These are phyloP conservation scores for Anthrax anthrax DNA, from an alignment of 2,888 invertebrate genomes.

Conservation along the genomic window DNA sequence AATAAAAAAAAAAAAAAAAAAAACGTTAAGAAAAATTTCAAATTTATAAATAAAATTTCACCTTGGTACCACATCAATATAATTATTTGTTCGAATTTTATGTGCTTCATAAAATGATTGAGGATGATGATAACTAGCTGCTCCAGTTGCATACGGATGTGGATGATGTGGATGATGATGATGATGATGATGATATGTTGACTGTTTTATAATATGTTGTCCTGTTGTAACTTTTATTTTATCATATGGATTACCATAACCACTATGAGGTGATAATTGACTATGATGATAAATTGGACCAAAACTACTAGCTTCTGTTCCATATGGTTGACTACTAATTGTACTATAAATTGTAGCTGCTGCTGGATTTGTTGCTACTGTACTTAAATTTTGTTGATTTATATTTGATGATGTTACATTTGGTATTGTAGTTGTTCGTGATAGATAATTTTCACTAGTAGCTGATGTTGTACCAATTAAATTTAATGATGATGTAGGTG, in stretches of 20 bases:
- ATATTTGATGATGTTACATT: no score
- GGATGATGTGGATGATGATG: no score
- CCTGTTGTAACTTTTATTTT: constrained; percentile 28
- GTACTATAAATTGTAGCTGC: no score
- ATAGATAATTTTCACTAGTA: constrained; percentile 5
- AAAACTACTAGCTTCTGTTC: constrained; percentile 29
- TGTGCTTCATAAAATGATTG: no score
- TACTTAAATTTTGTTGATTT: no score
- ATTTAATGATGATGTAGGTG: background rate
- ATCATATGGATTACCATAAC: constrained; percentile 31
- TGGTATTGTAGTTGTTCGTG: background rate
- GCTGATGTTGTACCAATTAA: background rate
- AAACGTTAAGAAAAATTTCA: no score
- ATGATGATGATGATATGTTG: constrained; percentile 19
- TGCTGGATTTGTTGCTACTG: no score
- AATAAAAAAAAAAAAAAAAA: no score
- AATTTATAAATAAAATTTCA: no score
- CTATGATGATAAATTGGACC: constrained; percentile 33
- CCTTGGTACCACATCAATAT: constrained; percentile 5
- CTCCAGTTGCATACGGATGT: constrained; percentile 16
- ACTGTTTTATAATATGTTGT: constrained; percentile 28
- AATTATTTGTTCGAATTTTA: background rate
- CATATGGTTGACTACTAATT: constrained; percentile 27
- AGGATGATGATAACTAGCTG: no score
- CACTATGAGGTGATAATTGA: constrained; percentile 18